A percentile compares a stretch with the other conserved stretches of the same genome.
Evolutionary conservation across 2,888 invertebrate species (phyloP).

Genomic region (Orthosia gothica): DNA sequence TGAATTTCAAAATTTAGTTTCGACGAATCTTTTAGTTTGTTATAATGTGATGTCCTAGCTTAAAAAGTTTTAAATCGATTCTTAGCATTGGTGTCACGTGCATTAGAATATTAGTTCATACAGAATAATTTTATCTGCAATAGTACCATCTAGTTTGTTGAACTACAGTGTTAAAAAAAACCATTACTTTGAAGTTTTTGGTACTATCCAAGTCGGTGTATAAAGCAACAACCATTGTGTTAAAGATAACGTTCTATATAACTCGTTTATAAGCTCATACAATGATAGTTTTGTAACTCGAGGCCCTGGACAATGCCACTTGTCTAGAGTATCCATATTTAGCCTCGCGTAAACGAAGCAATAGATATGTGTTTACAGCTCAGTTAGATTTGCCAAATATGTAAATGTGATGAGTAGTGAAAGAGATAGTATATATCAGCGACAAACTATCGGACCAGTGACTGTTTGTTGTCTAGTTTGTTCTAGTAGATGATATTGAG

Average conservation of each 20-base stretch:
- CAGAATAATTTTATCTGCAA: constrained; percentile 14
- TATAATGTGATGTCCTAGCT: constrained; percentile 56
- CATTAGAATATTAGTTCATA: constrained; percentile 23
- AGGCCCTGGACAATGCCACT: no score
- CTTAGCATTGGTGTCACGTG: constrained; percentile 51
- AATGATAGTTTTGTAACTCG: constrained; percentile 55
- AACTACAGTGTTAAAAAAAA: not conserved
- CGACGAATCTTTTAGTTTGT: constrained; percentile 35
- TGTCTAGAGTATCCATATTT: no score
- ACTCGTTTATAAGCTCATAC: constrained; percentile 43
- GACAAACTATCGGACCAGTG: constrained; percentile 88
- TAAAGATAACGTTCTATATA: constrained; percentile 44
- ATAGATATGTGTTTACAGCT: constrained; percentile 76
- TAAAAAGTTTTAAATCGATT: constrained; percentile 44
- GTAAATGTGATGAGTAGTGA: constrained; percentile 87
- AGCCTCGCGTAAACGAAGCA: constrained; percentile 60
- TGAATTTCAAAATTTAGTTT: constrained; percentile 12
- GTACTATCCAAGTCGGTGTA: constrained; percentile 18
- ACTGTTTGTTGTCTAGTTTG: constrained; percentile 86
- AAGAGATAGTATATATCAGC: constrained; percentile 76
- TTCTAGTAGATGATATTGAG: constrained; percentile 86
- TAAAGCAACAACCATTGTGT: constrained; percentile 27
- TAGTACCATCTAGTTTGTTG: not conserved
- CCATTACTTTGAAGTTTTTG: constrained; percentile 7
- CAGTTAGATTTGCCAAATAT: constrained; percentile 88